Evolutionary conservation across 2,113 vertebrate species (phyloP).

Genomic region (Donacobius atricapilla): DNA sequence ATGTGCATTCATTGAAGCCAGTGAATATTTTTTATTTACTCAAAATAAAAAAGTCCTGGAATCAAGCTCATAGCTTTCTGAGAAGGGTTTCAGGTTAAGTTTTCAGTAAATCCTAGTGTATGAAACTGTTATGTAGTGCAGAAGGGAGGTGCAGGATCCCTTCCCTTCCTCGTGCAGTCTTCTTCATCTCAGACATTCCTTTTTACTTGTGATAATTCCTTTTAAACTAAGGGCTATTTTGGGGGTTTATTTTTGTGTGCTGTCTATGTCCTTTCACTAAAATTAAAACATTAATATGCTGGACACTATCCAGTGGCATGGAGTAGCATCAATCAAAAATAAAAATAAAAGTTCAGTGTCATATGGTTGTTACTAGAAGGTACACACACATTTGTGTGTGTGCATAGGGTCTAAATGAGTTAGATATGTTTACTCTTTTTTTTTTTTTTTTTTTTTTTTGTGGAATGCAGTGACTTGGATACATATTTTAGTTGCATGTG

Average conservation of each 20-base stretch:
- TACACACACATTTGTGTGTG: not conserved
- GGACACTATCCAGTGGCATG: not conserved
- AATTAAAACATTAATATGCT: not conserved
- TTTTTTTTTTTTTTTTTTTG: not conserved
- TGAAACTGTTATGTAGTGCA: not conserved
- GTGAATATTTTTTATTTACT: not conserved
- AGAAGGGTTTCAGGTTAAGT: not conserved
- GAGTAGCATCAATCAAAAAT: not conserved
- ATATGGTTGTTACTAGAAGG: not conserved
- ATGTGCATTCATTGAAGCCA: not conserved
- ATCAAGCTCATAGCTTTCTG: not conserved
- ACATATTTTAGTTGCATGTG: not conserved
- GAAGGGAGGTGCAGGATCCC: not conserved
- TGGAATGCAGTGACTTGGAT: not conserved
- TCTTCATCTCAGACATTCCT: not conserved
- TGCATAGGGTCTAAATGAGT: not conserved
- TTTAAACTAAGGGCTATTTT: not conserved
- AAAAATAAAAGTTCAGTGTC: not conserved
- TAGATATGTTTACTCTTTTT: not conserved
- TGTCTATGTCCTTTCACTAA: not conserved
- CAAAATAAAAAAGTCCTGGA: not conserved
- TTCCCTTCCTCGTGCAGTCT: not conserved
- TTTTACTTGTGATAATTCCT: not conserved
- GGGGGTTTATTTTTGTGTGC: not conserved
- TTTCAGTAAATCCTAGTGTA: not conserved